A percentile compares a stretch with the other conserved stretches of the same genome.
phyloP scores from a whole-genome alignment of 2,888 invertebrate genomes.

The Machimus atricapillus region DNA sequence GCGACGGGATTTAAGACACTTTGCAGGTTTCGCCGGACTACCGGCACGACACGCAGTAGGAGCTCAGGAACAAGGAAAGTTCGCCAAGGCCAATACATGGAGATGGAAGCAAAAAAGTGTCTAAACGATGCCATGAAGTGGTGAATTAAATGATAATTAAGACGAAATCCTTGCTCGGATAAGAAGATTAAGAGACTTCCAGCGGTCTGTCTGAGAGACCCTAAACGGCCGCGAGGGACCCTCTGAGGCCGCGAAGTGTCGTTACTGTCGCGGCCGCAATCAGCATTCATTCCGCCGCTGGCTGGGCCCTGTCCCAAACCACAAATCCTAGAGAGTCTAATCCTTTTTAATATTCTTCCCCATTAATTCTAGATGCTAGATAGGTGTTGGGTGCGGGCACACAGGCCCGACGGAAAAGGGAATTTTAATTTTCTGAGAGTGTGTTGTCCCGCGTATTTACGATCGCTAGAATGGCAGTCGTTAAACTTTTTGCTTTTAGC shows the following conservation, averaged over 20 bases:
- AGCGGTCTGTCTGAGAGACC: background rate
- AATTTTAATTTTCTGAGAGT: slow-evolving; percentile 16
- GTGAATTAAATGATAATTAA: background rate
- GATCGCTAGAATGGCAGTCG: background rate
- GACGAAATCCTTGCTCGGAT: background rate
- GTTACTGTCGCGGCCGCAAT: background rate
- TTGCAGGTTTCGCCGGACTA: background rate
- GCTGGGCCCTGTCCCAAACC: background rate
- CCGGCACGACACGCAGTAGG: background rate
- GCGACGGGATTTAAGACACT: background rate
- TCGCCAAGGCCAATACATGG: background rate
- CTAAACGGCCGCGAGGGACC: background rate
- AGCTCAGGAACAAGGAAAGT: background rate
- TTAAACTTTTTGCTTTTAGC: slow-evolving; percentile 26
- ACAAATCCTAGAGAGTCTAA: background rate
- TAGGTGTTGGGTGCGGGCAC: background rate
- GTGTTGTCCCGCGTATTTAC: background rate
- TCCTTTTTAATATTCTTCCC: background rate
- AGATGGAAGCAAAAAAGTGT: background rate
- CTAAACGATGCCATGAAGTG: background rate
- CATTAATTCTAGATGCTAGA: slow-evolving; percentile 10
- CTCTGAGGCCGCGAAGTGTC: background rate
- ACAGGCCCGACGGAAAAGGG: background rate
- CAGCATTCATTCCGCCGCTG: background rate
- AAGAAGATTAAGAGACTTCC: background rate